Evolutionary conservation across 2,113 vertebrate genomes (phyloP).

Genomic region (Eudyptes chrysolophus): DNA sequence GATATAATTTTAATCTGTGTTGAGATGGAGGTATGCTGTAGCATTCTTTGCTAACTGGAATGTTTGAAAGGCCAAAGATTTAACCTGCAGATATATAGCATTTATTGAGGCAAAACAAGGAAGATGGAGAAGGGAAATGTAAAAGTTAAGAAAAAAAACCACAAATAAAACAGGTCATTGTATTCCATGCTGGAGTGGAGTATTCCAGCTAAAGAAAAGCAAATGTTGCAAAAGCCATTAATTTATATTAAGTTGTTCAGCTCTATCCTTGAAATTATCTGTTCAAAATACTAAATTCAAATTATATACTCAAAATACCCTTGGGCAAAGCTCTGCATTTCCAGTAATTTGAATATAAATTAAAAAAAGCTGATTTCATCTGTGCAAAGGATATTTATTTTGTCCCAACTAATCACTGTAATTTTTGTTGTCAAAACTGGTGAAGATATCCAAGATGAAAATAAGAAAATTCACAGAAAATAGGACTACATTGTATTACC

Average conservation of each 20-base stretch:
- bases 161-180: rapidly evolving
- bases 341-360: background rate
- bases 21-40: background rate
- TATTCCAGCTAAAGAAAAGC: background rate
- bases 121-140: background rate
- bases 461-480: background rate
- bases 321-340: background rate
- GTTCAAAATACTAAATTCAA: background rate
- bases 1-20: background rate
- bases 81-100: rapidly evolving
- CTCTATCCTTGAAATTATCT: background rate
- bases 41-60: background rate
- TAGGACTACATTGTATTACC: background rate
- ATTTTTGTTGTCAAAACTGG: background rate
- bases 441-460: background rate
- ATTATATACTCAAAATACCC: background rate
- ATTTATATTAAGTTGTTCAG: background rate
- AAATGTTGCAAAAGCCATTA: background rate
- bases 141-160: background rate
- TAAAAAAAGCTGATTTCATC: background rate
- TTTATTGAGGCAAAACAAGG: background rate
- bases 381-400: background rate
- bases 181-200: background rate
- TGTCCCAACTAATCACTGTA: background rate
- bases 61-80: background rate